Base-by-base conservation (phyloP, 2,888 invertebrate species). In the Eupithecia tripunctaria region DNA sequence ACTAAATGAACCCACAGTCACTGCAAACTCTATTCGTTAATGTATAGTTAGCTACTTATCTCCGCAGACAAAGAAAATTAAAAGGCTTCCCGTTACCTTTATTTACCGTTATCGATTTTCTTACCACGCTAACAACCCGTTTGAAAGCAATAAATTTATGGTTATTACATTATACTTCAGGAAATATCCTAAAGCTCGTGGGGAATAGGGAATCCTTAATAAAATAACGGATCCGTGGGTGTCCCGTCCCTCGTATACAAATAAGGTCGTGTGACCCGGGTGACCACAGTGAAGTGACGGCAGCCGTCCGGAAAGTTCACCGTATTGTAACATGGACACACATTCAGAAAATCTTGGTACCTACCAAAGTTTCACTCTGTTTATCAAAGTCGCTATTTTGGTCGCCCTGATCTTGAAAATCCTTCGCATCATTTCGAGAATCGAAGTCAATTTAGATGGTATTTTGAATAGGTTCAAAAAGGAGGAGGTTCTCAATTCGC, bases 271-370 rank as follows among this genome's bases (percentile, higher is more conserved):
- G 66, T 32, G 62, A 63, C 32, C 62, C 62, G 62, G 10, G n/a
- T 81, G 79, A 83, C 84, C 83, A 79, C 81, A 80, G 81, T 76
- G 72, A 80, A 81, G 81, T 81, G 82, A 85, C 84, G 81, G 82
- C 80, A 81, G 81, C 82, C 82, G 78, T 86, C 85, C 82, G 79
- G 82, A 71, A 84, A 84, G 81, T 85, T 84, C 81, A 80, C 80
- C 78, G 70, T 76, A 63, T 63, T 62, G 32, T 62, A 62, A 32
- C n/a, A 64, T 15, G 12, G 25, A 64, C 64, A 36, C 38, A 41
- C 25, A 64, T 38, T 25, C 4, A 64, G 21, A 10, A 21, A 21
- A 25, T 41, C 21, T 14, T 38, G n/a, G n/a, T n/a, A n/a, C 12
- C 15, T 18, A 6, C 2, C 18, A 63, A 64, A 25, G 21, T 38